Base-by-base conservation (phyloP, 2,888 invertebrate genomes). In the Apodemia zela region DNA sequence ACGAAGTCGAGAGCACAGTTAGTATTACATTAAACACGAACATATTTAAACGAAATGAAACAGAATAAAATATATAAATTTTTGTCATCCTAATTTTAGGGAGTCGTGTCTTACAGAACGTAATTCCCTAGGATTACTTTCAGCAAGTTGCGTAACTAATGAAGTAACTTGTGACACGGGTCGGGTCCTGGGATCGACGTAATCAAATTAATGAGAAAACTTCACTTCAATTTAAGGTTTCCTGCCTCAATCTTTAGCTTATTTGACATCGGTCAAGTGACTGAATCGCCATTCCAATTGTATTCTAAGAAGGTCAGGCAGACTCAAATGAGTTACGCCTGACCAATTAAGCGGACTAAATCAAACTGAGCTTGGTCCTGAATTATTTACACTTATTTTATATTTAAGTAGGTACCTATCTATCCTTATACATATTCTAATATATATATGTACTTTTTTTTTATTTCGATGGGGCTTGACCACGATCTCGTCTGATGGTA, bases 171-270 rank as follows among this genome's bases (percentile, higher is more conserved):
- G 89, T 89, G 90, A 90, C 90, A 88, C 87, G 88, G 90, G 89
- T 89, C 88, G 85, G 82, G 78, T 77, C 78, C 82, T 82, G 85
- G 88, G 87, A 89, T 90, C 88, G 89, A 89, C 88, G 87, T 89
- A 89, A 90, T 89, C 89, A 89, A 89, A 90, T 90, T 90, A 89
- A 90, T 89, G 89, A 89, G 88, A 88, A 89, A 90, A 90, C 89
- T 89, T 90, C 86, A 87, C 88, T 89, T 85, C 87, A 86, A 88
- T 88, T 89, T 89, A 84, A 85, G 84, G 79, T 82, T 88, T 85
- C 86, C 85, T 85, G 82, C 82, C 84, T 84, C 86, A 88, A 87
- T 88, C 87, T 88, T 87, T 84, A 82, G 83, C 81, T 84, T 87
- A 84, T 86, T 86, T 81, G 85, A 80, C 80, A 82, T 79, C 82